phyloP scores from a whole-genome alignment of 2,888 invertebrate genomes.

The Sinopyrophorus schimmeli region DNA sequence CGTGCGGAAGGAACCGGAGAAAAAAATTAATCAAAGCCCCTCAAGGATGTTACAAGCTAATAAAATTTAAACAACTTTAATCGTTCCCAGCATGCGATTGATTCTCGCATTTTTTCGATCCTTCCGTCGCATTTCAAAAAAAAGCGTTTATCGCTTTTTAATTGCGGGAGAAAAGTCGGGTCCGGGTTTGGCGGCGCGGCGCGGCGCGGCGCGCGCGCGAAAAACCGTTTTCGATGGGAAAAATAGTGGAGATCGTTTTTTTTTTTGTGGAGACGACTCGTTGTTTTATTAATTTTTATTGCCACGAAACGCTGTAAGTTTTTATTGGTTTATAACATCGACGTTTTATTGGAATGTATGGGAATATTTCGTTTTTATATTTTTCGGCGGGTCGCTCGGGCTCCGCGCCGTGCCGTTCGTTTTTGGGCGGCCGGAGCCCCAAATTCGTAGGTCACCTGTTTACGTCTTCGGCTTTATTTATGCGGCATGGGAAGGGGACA shows the following conservation, averaged over 20 bases:
- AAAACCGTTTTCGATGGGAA: slow-evolving; percentile 10
- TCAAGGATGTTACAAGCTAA: slow-evolving; percentile 24
- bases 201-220: slow-evolving; percentile 2
- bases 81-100: slow-evolving; percentile 28
- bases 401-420: too few species aligned
- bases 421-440: not conserved
- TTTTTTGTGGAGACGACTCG: too few species aligned
- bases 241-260: slow-evolving; percentile 19
- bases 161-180: slow-evolving; percentile 27
- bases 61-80: slow-evolving; percentile 27
- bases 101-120: slow-evolving; percentile 22
- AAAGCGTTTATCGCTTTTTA: slow-evolving; percentile 30
- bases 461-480: slow-evolving; percentile 1
- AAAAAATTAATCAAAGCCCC: too few species aligned
- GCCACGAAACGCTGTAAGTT: slow-evolving; percentile 28
- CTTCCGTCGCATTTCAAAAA: slow-evolving; percentile 18
- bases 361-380: slow-evolving; percentile 24
- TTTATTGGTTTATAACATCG: slow-evolving; percentile 31
- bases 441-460: slow-evolving; percentile 3
- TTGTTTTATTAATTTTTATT: slow-evolving; percentile 30
- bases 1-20: too few species aligned
- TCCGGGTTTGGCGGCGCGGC: slow-evolving; percentile 19
- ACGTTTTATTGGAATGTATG: slow-evolving; percentile 30
- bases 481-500: slow-evolving; percentile 18
- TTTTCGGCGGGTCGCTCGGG: too few species aligned